Evolutionary conservation across 2,888 invertebrate genomes (phyloP).

Genomic region (Vanessa cardui): DNA sequence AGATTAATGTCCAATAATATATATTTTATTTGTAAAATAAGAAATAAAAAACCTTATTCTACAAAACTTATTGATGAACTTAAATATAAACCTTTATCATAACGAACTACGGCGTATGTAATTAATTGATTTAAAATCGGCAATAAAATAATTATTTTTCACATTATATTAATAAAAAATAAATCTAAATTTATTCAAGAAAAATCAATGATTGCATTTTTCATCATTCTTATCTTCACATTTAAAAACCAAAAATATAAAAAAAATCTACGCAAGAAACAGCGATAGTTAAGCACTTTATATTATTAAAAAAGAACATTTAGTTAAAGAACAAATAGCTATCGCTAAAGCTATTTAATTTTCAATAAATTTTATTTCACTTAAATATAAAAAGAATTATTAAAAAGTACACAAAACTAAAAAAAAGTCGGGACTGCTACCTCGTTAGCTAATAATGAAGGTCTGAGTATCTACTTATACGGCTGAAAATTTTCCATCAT

Average conservation of each 20-base stretch:
- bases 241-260: background rate
- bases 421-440: slow-evolving; percentile 15
- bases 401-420: background rate
- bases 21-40: slow-evolving; percentile 32
- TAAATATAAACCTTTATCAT: slow-evolving; percentile 37
- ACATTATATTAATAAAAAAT: slow-evolving; percentile 9
- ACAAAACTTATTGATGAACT: slow-evolving; percentile 35
- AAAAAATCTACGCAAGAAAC: slow-evolving; percentile 8
- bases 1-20: slow-evolving; percentile 34
- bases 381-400: background rate
- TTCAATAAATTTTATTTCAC: background rate
- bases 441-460: slow-evolving; percentile 10
- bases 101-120: slow-evolving; percentile 34
- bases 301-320: background rate
- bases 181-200: background rate
- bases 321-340: too few species aligned
- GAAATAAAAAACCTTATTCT: slow-evolving; percentile 37
- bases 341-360: background rate
- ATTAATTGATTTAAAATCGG: slow-evolving; percentile 20
- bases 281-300: slow-evolving; percentile 2
- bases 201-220: background rate
- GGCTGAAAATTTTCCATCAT: slow-evolving; percentile 54
- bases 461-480: slow-evolving; percentile 33
- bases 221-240: background rate
- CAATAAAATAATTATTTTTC: slow-evolving; percentile 11